Base-by-base conservation (phyloP, 2,888 invertebrate genomes). In the Clostera curtula region DNA sequence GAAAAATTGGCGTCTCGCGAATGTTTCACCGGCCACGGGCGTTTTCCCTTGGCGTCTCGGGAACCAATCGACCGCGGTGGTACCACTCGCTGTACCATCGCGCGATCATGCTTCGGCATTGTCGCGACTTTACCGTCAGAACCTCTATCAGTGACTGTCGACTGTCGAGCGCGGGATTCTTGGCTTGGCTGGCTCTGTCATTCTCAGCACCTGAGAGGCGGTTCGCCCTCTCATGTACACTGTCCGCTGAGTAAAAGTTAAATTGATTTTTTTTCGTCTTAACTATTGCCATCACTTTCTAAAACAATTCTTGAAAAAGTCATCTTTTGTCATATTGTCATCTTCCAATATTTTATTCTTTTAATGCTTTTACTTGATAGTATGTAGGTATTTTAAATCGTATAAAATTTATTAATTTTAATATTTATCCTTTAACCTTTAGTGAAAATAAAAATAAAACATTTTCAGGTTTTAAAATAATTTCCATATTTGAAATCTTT, bases 1-100 rank as follows among this genome's bases (percentile, higher is more conserved):
- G 79, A 79, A 80, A 80, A 79, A 74, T 74, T 75, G 48, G 70
- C 74, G 70, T 70, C 67, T 74, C 59, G 79, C 71, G 65, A 76
- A 75, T 74, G 66, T 76, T 77, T 71, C 70, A 71, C 63, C 68
- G 64, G n/a, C 49, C 60, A 66, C 75, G 60, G 71, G 73, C 72
- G 71, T 76, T 77, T 75, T 74, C 64, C 65, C 62, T 59, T 58
- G 56, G 53, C 57, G 52, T 53, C n/a, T n/a, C 51, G 54, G 57
- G 67, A 69, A 69, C 74, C 73, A 69, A 71, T 74, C 68, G 31
- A 57, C 59, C 52, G 49, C 44, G 37, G 47, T 49, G 43, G 48
- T 35, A 36, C 35, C 29, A 25, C 24, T 40, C 28, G 31, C 29
- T 36, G 25, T 32, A 29, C 34, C 36, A 27, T 30, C 42, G 37